A percentile compares a stretch with the other conserved stretches of the same genome.
phyloP scores from a whole-genome alignment of 2,113 vertebrate species.

The Pelvicachromis taeniatus region DNA sequence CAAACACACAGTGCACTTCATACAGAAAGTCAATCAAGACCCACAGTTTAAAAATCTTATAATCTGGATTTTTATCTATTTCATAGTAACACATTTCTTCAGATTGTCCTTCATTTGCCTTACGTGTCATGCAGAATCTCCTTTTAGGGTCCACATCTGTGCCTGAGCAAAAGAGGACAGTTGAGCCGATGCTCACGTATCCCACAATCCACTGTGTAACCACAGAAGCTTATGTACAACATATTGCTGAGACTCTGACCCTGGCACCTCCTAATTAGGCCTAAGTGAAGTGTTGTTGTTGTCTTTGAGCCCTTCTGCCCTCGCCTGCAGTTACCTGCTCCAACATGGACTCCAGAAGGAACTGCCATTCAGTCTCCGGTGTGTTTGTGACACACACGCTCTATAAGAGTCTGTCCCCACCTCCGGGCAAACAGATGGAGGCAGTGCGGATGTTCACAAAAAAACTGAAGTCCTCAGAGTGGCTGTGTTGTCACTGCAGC shows the following conservation, averaged over 20 bases:
- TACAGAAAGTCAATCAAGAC: neutral
- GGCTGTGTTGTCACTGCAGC: neutral
- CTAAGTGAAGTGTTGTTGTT: conserved; percentile 59
- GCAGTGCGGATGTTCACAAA: neutral
- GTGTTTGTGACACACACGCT: conserved; percentile 17
- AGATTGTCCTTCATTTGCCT: neutral
- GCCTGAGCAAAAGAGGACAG: neutral
- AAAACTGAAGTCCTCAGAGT: neutral
- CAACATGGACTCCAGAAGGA: conserved; percentile 30
- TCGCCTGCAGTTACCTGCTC: conserved; percentile 56
- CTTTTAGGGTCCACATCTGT: neutral
- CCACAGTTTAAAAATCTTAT: neutral
- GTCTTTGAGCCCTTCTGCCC: conserved; percentile 45
- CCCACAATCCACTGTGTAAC: neutral
- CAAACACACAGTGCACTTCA: neutral
- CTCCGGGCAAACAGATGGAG: conserved; percentile 70
- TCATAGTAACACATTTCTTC: neutral
- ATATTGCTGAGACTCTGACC: conserved; percentile 33
- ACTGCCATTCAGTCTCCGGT: conserved; percentile 30
- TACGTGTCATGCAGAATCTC: neutral
- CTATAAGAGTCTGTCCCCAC: conserved; percentile 54
- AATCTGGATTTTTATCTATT: neutral
- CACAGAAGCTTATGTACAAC: conserved; percentile 9
- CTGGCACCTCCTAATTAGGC: conserved; percentile 36
- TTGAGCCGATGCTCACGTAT: neutral